Evolutionary conservation across 2,888 invertebrate species (phyloP).

Genomic region (Formica aserva): DNA sequence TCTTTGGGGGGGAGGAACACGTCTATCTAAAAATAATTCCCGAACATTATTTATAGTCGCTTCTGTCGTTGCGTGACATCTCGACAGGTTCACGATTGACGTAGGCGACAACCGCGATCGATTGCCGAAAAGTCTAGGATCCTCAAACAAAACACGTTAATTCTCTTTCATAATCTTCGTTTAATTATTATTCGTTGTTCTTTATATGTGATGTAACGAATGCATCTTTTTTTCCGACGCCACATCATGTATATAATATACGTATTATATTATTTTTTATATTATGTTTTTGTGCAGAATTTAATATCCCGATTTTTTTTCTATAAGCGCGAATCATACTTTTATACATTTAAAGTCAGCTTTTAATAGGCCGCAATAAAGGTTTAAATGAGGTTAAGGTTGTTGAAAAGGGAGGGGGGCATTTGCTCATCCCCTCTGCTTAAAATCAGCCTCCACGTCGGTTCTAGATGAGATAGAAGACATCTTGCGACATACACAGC

Average conservation of each 20-base stretch:
- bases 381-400: not conserved
- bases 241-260: no score
- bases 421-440: not conserved
- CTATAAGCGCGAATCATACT: not conserved
- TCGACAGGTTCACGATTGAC: slow-evolving; percentile 56
- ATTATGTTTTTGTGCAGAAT: not conserved
- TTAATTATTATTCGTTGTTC: no score
- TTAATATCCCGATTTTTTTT: not conserved
- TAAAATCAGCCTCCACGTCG: not conserved
- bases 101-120: slow-evolving; percentile 20
- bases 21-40: slow-evolving; percentile 72
- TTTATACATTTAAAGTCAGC: not conserved
- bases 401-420: not conserved
- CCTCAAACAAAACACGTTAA: no score
- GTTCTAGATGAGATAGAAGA: not conserved
- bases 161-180: no score
- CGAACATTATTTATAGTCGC: slow-evolving; percentile 71
- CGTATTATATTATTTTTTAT: no score
- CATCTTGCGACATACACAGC: not conserved
- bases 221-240: no score
- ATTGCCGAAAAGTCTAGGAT: slow-evolving; percentile 4
- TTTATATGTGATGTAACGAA: no score
- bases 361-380: slow-evolving; percentile 4
- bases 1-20: not conserved
- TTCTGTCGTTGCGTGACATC: slow-evolving; percentile 55